Percentiles rank a stretch among this genome's conserved stretches.
These are phyloP conservation scores for Anadara kagoshimensis DNA, from an alignment of 1,140 invertebrate species.

Conservation along the genomic window DNA sequence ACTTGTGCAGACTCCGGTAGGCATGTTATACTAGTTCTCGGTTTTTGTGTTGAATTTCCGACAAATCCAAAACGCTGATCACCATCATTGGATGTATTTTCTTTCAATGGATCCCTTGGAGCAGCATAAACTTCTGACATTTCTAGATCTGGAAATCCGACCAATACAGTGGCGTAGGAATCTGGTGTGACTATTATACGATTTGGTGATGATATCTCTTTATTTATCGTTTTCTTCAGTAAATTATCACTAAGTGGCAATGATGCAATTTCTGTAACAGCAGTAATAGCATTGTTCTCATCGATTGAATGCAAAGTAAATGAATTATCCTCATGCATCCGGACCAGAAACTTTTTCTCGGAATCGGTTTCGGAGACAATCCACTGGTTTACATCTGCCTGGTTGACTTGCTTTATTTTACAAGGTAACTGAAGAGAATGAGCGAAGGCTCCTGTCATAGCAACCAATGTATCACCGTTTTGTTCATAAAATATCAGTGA, in stretches of 20 bases:
- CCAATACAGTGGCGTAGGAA: conserved; percentile 74
- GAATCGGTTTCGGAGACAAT: conserved; percentile 52
- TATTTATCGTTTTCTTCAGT: conserved; percentile 57
- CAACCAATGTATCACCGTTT: conserved; percentile 33
- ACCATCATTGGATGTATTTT: neutral
- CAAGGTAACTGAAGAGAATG: conserved; percentile 62
- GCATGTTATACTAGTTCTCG: conserved; percentile 50
- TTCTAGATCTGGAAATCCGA: conserved; percentile 77
- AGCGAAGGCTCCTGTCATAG: conserved; percentile 43
- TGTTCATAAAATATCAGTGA: conserved; percentile 66
- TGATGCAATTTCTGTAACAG: conserved; percentile 31
- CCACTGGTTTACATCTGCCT: conserved; percentile 58
- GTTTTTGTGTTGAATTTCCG: neutral
- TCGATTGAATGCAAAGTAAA: conserved; percentile 68
- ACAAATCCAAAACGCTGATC: conserved; percentile 10
- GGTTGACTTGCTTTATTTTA: conserved; percentile 51
- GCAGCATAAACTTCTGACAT: conserved; percentile 47
- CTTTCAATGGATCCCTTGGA: conserved; percentile 40
- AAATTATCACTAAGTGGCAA: conserved; percentile 50
- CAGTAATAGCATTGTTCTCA: conserved; percentile 41
- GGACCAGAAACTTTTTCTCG: conserved; percentile 25
- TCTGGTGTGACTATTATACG: conserved; percentile 73
- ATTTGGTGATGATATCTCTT: conserved; percentile 76
- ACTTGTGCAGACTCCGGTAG: conserved; percentile 74
- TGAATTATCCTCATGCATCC: conserved; percentile 27